Evolutionary conservation across 2,113 vertebrate species (phyloP).

Genomic region (Mellivora capensis): DNA sequence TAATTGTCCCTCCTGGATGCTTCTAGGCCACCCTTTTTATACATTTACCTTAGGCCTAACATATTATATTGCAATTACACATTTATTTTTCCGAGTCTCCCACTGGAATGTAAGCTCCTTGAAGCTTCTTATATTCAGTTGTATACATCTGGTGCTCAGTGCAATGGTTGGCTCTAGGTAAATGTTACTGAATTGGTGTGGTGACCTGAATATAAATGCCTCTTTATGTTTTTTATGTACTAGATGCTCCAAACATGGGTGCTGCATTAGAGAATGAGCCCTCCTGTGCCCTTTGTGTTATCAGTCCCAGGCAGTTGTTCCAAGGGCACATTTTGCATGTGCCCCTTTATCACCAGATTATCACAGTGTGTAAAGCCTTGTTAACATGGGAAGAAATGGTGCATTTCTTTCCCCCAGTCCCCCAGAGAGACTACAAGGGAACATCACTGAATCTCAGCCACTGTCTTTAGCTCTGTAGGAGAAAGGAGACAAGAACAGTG

Average conservation of each 20-base stretch:
- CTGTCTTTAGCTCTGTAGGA: neutral
- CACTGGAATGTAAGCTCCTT: neutral
- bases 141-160: neutral
- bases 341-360: neutral
- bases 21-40: neutral
- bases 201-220: neutral
- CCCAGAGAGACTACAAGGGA: neutral
- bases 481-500: neutral
- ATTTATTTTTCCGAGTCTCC: neutral
- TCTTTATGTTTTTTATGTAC: neutral
- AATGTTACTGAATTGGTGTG: neutral
- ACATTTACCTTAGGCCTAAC: neutral
- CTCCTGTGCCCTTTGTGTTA: neutral
- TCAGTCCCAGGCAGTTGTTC: neutral
- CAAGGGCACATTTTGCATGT: neutral
- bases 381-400: neutral
- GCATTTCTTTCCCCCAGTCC: accelerated
- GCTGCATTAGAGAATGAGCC: neutral
- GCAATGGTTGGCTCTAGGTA: neutral
- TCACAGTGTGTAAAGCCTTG: neutral
- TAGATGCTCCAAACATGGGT: neutral
- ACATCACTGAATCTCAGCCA: neutral
- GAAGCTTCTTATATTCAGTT: neutral
- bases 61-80: neutral
- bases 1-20: neutral